Conservation (phyloP, 2,797 vertebrate genomes). For the Danio jaintianensis region DNA sequence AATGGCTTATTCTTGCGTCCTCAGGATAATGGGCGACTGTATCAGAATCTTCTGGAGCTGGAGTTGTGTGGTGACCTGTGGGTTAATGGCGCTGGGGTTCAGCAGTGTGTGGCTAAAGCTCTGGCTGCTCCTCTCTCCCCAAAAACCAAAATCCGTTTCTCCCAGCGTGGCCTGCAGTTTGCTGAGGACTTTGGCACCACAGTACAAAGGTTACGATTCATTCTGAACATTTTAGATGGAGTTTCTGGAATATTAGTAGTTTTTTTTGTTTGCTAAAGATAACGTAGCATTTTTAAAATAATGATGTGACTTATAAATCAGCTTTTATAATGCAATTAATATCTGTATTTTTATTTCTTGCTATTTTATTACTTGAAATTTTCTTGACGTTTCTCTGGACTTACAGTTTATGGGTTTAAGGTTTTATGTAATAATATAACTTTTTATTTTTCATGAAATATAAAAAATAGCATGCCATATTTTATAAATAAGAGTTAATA, state of each 20-base stretch:
- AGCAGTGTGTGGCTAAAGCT: constrained; percentile 83
- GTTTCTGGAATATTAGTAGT: neutral
- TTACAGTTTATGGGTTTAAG: too few relatives aligned
- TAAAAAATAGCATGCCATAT: too few relatives aligned
- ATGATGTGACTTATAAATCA: too few relatives aligned
- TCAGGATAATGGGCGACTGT: constrained; percentile 85
- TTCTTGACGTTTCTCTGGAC: too few relatives aligned
- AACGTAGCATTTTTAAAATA: too few relatives aligned
- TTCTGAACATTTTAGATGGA: neutral
- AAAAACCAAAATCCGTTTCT: constrained; percentile 82
- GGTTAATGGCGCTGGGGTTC: constrained; percentile 76
- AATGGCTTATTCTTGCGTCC: neutral
- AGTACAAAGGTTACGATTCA: constrained; percentile 78
- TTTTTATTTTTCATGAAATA: too few relatives aligned
- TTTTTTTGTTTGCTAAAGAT: too few relatives aligned
- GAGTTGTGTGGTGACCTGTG: constrained; percentile 80
- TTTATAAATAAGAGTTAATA: too few relatives aligned
- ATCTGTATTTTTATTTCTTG: too few relatives aligned
- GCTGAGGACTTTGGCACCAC: constrained; percentile 85
- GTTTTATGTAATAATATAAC: too few relatives aligned
- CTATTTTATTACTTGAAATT: too few relatives aligned
- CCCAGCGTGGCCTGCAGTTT: constrained; percentile 85
- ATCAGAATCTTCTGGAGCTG: constrained; percentile 86
- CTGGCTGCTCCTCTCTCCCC: constrained; percentile 80
- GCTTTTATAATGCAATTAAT: too few relatives aligned